Evolutionary conservation across 1,140 invertebrate species (phyloP), one percentile per base, ranked within the genome.

Genomic region (Gryon sp.): DNA sequence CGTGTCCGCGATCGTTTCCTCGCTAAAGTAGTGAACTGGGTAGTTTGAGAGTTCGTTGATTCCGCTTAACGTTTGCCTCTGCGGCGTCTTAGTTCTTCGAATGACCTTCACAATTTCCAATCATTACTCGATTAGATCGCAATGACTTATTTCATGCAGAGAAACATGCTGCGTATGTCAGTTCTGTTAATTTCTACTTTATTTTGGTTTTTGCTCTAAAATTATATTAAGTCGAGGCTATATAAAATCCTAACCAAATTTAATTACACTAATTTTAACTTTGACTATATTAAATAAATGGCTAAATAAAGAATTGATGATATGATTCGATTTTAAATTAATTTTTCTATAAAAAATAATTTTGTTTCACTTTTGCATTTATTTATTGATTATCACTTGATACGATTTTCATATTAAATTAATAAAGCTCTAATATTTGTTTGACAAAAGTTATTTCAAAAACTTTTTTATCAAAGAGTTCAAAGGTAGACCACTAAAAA

Each of bases 1-100:
- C 75, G 75, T 75, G 74, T 77, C 66, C 65, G 70, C 63, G 75
- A 77, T 76, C 60, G 72, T 70, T 74, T 80, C 73, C 76, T 74
- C 59, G 69, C 76, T 72, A 76, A 78, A 79, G 74, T 80, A 79
- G 74, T 75, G 75, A 80, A 68, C 68, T 66, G 26, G 53, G 69
- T 78, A 78, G 76, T 69, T 74, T 69, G 63, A 74, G 68, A 65
- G 69, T 78, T 74, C 63, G 63, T 72, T 78, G 69, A 74, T 74
- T 73, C 59, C 43, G 69, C 41, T 78, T 77, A 72, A 68, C 62
- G 68, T 68, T 77, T 63, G 45, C 48, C 40, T 77, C 68, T 63
- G 34, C 48, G 16, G 28, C 62, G 40, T 73, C 36, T 55, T 62
- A 46, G 63, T 73, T 65, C 69, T 70, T 63, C 62, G 48, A 68